phyloP scores from a whole-genome alignment of 2,888 invertebrate genomes.

The Yponomeuta sedellus region DNA sequence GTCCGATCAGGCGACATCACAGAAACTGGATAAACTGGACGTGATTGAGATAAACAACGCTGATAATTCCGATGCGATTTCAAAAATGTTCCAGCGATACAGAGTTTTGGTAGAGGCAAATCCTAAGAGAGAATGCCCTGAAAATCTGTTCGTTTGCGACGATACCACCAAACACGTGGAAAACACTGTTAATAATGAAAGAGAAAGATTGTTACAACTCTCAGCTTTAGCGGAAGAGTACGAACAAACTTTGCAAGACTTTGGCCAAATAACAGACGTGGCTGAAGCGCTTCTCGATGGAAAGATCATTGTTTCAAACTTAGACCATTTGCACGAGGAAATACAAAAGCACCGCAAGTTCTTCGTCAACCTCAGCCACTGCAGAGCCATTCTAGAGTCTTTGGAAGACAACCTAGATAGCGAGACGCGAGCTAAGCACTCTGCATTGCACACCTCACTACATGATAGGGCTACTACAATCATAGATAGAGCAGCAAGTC shows the following conservation, averaged over 20 bases:
- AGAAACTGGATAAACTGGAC: slow-evolving; percentile 82
- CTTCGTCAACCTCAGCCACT: slow-evolving; percentile 91
- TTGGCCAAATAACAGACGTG: slow-evolving; percentile 88
- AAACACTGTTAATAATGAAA: slow-evolving; percentile 81
- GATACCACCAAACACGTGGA: slow-evolving; percentile 83
- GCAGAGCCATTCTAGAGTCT: slow-evolving; percentile 90
- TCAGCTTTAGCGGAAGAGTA: slow-evolving; percentile 89
- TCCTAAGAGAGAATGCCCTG: slow-evolving; percentile 82
- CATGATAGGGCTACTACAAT: slow-evolving; percentile 86
- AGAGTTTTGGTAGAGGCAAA: slow-evolving; percentile 80
- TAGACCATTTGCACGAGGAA: slow-evolving; percentile 90
- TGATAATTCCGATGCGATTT: slow-evolving; percentile 77
- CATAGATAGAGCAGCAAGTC: slow-evolving; percentile 86
- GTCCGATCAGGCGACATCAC: slow-evolving; percentile 80
- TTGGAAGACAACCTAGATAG: slow-evolving; percentile 88
- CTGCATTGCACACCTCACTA: slow-evolving; percentile 84
- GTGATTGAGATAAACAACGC: slow-evolving; percentile 81
- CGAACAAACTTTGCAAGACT: slow-evolving; percentile 90
- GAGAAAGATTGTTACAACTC: slow-evolving; percentile 85
- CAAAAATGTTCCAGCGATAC: slow-evolving; percentile 78
- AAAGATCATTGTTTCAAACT: slow-evolving; percentile 83
- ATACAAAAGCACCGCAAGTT: slow-evolving; percentile 93
- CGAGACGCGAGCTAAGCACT: slow-evolving; percentile 85
- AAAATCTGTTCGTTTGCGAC: slow-evolving; percentile 79
- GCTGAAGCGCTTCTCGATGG: slow-evolving; percentile 88